Conservation (phyloP, 2,113 vertebrate species). For the Amphilophus citrinellus region DNA sequence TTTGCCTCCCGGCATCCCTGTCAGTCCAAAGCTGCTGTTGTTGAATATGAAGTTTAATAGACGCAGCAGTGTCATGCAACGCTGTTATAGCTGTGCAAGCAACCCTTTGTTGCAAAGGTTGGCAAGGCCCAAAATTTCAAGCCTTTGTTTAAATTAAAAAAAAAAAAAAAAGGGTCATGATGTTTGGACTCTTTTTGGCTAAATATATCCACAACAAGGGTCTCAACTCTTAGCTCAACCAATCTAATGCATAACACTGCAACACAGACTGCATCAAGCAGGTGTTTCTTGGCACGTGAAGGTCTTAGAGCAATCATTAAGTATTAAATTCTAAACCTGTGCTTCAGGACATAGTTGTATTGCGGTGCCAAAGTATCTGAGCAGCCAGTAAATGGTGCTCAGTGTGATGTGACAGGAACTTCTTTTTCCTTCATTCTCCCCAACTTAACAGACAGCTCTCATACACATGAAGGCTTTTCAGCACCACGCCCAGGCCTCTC, state of each 20-base stretch:
- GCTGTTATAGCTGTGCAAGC: background rate
- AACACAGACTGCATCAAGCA: background rate
- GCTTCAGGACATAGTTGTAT: background rate
- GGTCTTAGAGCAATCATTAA: background rate
- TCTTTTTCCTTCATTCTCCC: conserved; percentile 11
- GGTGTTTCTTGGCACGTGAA: background rate
- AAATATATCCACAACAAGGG: background rate
- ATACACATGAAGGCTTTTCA: background rate
- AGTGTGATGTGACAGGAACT: conserved; percentile 23
- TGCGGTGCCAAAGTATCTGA: background rate
- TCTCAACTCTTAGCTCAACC: background rate
- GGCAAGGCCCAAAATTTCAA: background rate
- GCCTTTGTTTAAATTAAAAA: background rate
- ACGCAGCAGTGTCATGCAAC: conserved; percentile 33
- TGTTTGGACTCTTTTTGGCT: background rate
- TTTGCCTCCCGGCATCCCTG: conserved; percentile 22
- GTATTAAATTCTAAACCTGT: background rate
- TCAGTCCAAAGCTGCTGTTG: background rate
- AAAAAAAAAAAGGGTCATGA: background rate
- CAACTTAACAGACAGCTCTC: conserved; percentile 59
- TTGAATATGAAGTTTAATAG: background rate
- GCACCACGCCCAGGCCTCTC: background rate
- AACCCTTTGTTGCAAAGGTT: conserved; percentile 16
- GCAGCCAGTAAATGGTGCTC: conserved; percentile 11
- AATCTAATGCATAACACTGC: background rate